phyloP scores from a whole-genome alignment of 2,113 vertebrate species.

The Planiliza haematocheilus region DNA sequence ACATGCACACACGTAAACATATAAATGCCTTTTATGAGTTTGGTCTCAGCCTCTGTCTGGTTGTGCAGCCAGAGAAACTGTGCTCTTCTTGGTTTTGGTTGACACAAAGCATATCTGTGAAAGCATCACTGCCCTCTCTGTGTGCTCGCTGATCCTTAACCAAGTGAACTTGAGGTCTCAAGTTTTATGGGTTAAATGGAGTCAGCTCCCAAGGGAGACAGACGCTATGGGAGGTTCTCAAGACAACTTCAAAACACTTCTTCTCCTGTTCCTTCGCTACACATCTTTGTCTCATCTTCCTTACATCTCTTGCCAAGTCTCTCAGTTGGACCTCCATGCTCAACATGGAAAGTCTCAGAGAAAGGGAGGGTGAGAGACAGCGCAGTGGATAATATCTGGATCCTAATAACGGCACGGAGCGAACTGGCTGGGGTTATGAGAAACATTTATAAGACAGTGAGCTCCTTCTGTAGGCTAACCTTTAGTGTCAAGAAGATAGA shows the following conservation, averaged over 20 bases:
- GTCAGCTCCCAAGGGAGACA: conserved; percentile 36
- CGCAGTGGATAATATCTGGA: conserved; percentile 32
- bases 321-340: conserved; percentile 49
- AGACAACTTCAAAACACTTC: conserved; percentile 54
- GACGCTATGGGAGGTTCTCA: conserved; percentile 49
- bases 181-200: conserved; percentile 59
- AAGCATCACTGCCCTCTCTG: conserved; percentile 50
- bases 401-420: conserved; percentile 31
- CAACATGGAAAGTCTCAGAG: conserved; percentile 34
- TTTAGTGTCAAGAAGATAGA: conserved; percentile 71
- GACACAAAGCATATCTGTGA: conserved; percentile 50
- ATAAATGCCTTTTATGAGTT: conserved; percentile 48
- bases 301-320: conserved; percentile 64
- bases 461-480: conserved; percentile 54
- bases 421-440: conserved; percentile 46
- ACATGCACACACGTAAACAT: conserved; percentile 36
- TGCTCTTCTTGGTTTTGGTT: conserved; percentile 19
- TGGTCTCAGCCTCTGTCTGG: conserved; percentile 26
- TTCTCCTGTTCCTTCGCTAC: conserved; percentile 31
- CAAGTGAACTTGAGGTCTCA: conserved; percentile 52
- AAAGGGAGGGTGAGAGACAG: conserved; percentile 5
- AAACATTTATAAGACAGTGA: conserved; percentile 63
- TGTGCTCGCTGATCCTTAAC: conserved; percentile 49
- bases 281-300: conserved; percentile 57
- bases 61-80: not conserved